These are phyloP conservation scores for Peromyscus eremicus DNA, from an alignment of 2,797 vertebrate genomes.

Conservation along the genomic window DNA sequence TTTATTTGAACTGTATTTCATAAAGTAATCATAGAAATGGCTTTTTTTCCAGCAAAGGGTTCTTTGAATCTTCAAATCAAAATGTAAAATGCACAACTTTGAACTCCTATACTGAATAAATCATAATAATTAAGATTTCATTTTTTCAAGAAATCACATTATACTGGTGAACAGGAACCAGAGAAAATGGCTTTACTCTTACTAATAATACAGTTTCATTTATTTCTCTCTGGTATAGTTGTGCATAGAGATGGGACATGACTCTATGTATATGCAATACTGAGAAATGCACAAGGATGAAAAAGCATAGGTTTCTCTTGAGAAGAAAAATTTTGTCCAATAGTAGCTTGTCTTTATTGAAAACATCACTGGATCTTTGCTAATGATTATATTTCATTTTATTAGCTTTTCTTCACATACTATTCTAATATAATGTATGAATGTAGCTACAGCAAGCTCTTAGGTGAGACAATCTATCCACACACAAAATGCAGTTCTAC, in stretches of 20 bases:
- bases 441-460: neutral
- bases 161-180: slow-evolving; percentile 28
- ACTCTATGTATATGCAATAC: neutral
- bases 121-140: slow-evolving; percentile 79
- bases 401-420: neutral
- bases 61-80: slow-evolving; percentile 79
- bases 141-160: slow-evolving; percentile 62
- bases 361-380: slow-evolving; percentile 10
- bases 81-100: slow-evolving; percentile 69
- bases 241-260: accelerated
- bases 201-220: slow-evolving; percentile 61
- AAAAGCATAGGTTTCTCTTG: neutral
- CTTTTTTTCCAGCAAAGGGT: slow-evolving; percentile 51
- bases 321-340: neutral
- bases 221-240: slow-evolving; percentile 2
- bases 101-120: slow-evolving; percentile 54
- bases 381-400: slow-evolving; percentile 24
- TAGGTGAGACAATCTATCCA: neutral
- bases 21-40: slow-evolving; percentile 81
- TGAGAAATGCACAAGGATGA: neutral
- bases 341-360: neutral
- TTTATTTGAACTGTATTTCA: slow-evolving; percentile 79
- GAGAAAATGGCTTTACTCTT: slow-evolving; percentile 55
- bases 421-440: neutral
- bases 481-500: neutral